These are phyloP conservation scores for Leptinotarsa juncta DNA, from an alignment of 2,888 invertebrate species.

Conservation along the genomic window DNA sequence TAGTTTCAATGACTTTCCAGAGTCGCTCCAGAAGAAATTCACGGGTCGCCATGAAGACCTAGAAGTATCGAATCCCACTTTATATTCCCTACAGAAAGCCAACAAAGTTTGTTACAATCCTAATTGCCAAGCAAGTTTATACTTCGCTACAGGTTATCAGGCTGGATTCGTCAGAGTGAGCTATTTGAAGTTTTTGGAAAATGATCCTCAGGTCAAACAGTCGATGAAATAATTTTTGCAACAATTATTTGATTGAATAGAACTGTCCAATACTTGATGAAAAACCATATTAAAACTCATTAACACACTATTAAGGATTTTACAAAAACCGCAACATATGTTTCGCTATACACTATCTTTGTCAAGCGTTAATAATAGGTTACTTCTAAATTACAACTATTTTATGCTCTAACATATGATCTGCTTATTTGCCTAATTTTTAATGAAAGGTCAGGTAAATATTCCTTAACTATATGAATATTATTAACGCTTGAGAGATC, in stretches of 20 bases:
- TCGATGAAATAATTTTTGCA: slow-evolving; percentile 10
- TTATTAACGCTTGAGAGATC: too few relatives aligned
- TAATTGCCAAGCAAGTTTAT: slow-evolving; percentile 63
- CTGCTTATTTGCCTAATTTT: too few relatives aligned
- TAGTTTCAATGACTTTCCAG: slow-evolving; percentile 41
- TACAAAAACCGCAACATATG: too few relatives aligned
- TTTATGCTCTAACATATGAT: too few relatives aligned
- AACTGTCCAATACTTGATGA: too few relatives aligned
- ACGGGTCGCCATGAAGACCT: slow-evolving; percentile 18
- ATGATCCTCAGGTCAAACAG: slow-evolving; percentile 45
- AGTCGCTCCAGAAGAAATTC: slow-evolving; percentile 9
- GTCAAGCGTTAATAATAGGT: too few relatives aligned
- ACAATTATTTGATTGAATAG: not conserved
- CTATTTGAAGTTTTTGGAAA: slow-evolving; percentile 55
- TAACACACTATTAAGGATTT: too few relatives aligned
- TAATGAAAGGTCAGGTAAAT: too few relatives aligned
- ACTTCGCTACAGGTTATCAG: slow-evolving; percentile 66
- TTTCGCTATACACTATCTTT: too few relatives aligned
- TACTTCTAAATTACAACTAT: too few relatives aligned
- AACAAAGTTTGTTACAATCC: slow-evolving; percentile 66
- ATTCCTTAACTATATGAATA: too few relatives aligned
- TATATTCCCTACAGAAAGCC: slow-evolving; percentile 59
- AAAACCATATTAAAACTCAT: too few relatives aligned
- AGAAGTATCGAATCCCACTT: slow-evolving; percentile 48
- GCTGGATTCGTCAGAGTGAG: slow-evolving; percentile 65